Percentiles rank a stretch among this genome's conserved stretches.
phyloP scores from a whole-genome alignment of 2,113 vertebrate species.

The Cyanoderma ruficeps region DNA sequence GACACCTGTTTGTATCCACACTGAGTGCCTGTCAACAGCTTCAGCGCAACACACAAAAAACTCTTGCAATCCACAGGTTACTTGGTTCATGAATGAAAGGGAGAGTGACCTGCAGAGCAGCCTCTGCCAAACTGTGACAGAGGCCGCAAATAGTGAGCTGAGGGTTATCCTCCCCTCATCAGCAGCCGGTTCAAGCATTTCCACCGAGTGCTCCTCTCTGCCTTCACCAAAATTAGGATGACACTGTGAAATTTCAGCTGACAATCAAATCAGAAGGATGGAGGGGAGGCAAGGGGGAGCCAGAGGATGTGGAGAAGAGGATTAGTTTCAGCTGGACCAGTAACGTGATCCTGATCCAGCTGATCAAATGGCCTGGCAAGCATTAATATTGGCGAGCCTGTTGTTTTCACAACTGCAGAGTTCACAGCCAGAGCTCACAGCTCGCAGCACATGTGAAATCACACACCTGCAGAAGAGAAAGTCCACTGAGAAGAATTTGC shows the following conservation, averaged over 20 bases:
- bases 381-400: background rate
- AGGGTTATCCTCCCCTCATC: background rate
- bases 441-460: background rate
- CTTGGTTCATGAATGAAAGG: background rate
- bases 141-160: background rate
- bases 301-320: background rate
- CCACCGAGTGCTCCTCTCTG: rapidly evolving
- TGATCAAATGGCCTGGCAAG: background rate
- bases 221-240: background rate
- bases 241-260: background rate
- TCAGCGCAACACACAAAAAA: background rate
- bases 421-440: background rate
- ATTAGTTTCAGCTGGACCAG: background rate
- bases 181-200: rapidly evolving
- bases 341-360: background rate
- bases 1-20: background rate
- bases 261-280: background rate
- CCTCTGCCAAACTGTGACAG: background rate
- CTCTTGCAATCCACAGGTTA: background rate
- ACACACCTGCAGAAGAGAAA: background rate
- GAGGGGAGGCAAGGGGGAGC: background rate
- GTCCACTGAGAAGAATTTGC: background rate
- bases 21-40: background rate
- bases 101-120: background rate
- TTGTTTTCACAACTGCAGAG: background rate